Evolutionary conservation across 64 coral and sea anemone species (phyloP).

Genomic region (Porites lutea): DNA sequence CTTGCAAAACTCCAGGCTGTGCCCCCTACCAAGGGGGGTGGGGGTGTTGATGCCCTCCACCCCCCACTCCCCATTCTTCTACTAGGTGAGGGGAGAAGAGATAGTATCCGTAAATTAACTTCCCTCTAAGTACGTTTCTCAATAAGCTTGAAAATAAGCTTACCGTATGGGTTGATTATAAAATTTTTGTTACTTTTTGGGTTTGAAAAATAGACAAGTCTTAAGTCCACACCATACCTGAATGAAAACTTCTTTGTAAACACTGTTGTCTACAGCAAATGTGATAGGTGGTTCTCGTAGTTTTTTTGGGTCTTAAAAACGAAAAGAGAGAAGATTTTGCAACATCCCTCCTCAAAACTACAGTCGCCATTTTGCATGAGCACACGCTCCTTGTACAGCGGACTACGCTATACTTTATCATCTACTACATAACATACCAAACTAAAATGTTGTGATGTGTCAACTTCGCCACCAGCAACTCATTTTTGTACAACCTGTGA

Average conservation of each 20-base stretch:
- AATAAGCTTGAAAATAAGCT: too few relatives aligned
- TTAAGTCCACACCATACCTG: background rate
- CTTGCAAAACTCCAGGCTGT: too few relatives aligned
- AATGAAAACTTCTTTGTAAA: background rate
- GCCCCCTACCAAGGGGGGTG: too few relatives aligned
- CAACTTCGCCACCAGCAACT: background rate
- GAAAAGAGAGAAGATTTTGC: background rate
- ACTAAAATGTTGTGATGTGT: constrained; percentile 40
- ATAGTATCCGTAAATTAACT: too few relatives aligned
- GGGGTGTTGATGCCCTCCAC: too few relatives aligned
- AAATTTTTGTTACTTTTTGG: too few relatives aligned
- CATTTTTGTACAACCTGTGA: constrained; percentile 1
- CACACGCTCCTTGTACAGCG: constrained; percentile 32
- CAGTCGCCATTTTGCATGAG: background rate
- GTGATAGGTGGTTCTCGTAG: background rate
- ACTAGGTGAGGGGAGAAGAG: too few relatives aligned
- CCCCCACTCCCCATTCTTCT: too few relatives aligned
- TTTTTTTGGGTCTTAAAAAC: background rate
- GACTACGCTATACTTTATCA: background rate
- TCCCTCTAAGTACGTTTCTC: too few relatives aligned
- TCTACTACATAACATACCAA: too few relatives aligned
- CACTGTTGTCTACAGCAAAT: background rate
- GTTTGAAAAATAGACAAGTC: background rate
- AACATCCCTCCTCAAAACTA: background rate
- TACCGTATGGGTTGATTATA: too few relatives aligned